Conservation (phyloP, 1,140 invertebrate species). For the Goniozus legneri region DNA sequence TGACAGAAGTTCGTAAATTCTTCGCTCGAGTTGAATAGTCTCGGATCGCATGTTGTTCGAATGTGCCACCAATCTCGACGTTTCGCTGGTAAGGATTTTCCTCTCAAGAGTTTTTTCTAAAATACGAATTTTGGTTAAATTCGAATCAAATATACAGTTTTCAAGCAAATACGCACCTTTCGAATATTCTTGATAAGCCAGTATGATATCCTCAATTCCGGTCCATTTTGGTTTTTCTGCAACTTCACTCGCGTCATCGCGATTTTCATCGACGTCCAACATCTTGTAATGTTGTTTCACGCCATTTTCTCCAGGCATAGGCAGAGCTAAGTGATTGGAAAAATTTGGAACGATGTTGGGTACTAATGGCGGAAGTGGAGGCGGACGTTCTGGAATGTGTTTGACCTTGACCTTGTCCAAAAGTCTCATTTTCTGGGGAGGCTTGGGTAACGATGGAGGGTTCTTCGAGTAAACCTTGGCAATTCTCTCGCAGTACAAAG, state of each 20-base stretch:
- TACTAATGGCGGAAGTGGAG: constrained; percentile 41
- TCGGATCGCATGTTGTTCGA: constrained; percentile 41
- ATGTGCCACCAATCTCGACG: constrained; percentile 36
- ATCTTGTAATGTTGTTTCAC: constrained; percentile 38
- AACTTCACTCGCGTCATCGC: constrained; percentile 18
- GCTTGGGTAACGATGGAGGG: constrained; percentile 36
- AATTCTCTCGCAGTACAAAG: constrained; percentile 47
- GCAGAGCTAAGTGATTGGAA: constrained; percentile 33
- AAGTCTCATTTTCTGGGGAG: constrained; percentile 41
- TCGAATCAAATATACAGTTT: constrained; percentile 3
- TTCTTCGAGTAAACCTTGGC: constrained; percentile 42
- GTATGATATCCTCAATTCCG: constrained; percentile 46
- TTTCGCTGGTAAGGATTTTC: constrained; percentile 37
- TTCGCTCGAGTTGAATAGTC: constrained; percentile 37
- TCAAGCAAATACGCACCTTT: constrained; percentile 35
- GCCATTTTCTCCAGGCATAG: constrained; percentile 43
- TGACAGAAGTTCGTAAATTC: constrained; percentile 37
- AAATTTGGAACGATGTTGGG: constrained; percentile 33
- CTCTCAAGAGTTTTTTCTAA: constrained; percentile 43
- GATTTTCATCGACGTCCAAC: constrained; percentile 28
- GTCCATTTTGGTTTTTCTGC: constrained; percentile 40
- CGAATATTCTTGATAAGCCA: constrained; percentile 47
- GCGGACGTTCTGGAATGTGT: constrained; percentile 31
- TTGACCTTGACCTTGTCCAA: constrained; percentile 39
- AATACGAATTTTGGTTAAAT: background rate